These are phyloP conservation scores for Pycnomerus fuliginosus DNA, from an alignment of 2,888 invertebrate species.

Conservation along the genomic window DNA sequence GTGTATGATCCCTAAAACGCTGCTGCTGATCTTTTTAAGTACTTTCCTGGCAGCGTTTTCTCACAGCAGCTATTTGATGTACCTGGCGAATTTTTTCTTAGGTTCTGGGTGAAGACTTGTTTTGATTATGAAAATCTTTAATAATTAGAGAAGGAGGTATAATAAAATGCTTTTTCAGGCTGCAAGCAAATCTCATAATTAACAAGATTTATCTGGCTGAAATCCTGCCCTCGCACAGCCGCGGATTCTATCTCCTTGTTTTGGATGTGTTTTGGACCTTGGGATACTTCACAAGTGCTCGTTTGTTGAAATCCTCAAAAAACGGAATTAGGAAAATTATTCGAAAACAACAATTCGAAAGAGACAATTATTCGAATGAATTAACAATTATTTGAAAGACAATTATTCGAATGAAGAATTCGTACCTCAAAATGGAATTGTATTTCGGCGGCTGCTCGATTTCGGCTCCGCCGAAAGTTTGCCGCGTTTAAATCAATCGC, in stretches of 20 bases:
- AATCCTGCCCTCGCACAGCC: slow-evolving; percentile 45
- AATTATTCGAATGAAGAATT: too few relatives aligned
- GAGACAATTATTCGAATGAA: too few relatives aligned
- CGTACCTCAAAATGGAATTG: too few relatives aligned
- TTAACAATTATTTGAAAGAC: too few relatives aligned
- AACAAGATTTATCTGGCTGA: slow-evolving; percentile 51
- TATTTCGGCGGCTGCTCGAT: too few relatives aligned
- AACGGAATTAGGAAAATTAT: too few relatives aligned
- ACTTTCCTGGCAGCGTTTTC: slow-evolving; percentile 49
- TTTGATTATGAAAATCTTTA: too few relatives aligned
- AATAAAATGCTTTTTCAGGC: slow-evolving; percentile 35
- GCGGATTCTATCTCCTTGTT: slow-evolving; percentile 47
- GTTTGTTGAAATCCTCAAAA: slow-evolving; percentile 30
- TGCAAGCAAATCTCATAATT: slow-evolving; percentile 45
- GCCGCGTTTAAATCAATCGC: too few relatives aligned
- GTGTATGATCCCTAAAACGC: slow-evolving; percentile 43
- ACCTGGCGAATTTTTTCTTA: slow-evolving; percentile 47
- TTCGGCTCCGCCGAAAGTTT: too few relatives aligned
- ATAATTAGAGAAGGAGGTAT: too few relatives aligned
- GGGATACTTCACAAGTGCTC: slow-evolving; percentile 43
- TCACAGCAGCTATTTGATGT: slow-evolving; percentile 44
- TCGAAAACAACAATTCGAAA: too few relatives aligned
- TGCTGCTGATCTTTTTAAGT: slow-evolving; percentile 48
- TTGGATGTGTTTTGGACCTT: slow-evolving; percentile 49
- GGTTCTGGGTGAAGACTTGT: slow-evolving; percentile 48